Percentiles rank a stretch among this genome's conserved stretches.
These are phyloP conservation scores for Acronicta alni DNA, from an alignment of 2,888 invertebrate species.

Conservation along the genomic window DNA sequence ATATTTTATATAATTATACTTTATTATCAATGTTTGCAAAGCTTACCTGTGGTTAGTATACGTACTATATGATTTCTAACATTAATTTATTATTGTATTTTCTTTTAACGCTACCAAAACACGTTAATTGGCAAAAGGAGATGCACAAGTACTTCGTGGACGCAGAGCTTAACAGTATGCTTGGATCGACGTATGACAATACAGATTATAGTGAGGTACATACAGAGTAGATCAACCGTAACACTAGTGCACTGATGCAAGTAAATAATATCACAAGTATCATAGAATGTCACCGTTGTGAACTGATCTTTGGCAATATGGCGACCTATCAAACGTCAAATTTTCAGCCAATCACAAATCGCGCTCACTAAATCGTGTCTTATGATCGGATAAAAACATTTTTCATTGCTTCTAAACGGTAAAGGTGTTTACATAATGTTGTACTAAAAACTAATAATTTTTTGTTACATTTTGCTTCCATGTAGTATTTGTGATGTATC, in stretches of 20 bases:
- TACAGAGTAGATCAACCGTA: conserved; percentile 67
- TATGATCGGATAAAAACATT: conserved; percentile 36
- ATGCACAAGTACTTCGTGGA: conserved; percentile 95
- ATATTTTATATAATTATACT: conserved; percentile 30
- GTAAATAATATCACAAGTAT: conserved; percentile 51
- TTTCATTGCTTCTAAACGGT: conserved; percentile 37
- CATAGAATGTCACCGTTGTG: conserved; percentile 51
- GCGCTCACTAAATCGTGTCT: conserved; percentile 33
- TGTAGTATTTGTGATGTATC: conserved; percentile 82
- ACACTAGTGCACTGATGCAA: conserved; percentile 46
- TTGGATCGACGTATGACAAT: conserved; percentile 90
- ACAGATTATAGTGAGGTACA: conserved; percentile 86
- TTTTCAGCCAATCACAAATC: conserved; percentile 32
- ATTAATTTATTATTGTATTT: conserved; percentile 82
- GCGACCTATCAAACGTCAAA: conserved; percentile 15
- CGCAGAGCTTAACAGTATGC: conserved; percentile 94
- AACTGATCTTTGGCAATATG: conserved; percentile 34
- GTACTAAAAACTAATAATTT: conserved; percentile 40
- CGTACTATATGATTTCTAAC: conserved; percentile 63
- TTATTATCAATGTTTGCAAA: conserved; percentile 40
- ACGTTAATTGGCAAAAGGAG: conserved; percentile 90
- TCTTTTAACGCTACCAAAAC: conserved; percentile 86
- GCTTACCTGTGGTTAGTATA: conserved; percentile 47
- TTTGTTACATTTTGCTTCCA: conserved; percentile 73
- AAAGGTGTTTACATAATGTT: conserved; percentile 21